Base-by-base conservation (phyloP, 2,888 invertebrate species). In the Ophioninae sp. region DNA sequence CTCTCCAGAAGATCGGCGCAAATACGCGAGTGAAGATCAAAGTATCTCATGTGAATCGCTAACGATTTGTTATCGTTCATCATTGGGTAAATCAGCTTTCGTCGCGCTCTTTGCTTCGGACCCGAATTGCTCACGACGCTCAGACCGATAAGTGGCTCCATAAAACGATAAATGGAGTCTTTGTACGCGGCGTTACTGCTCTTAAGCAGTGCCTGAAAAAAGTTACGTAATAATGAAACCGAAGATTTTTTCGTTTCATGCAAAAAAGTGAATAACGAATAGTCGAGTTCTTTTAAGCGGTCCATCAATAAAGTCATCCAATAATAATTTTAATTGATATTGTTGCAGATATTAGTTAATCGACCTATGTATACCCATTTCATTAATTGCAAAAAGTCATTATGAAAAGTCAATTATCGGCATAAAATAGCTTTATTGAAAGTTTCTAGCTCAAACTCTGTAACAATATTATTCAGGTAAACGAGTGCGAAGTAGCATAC, bases 121-220 rank as follows among this genome's bases (percentile, higher is more conserved):
- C 88, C 88, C 51, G 88, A 88, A 79, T 85, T 87, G 10, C 83
- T 85, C 2, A 87, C 84, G 9, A 88, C 85, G 10, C 88, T 87
- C 51, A 84, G 74, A 2, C 88, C 88, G 30, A 88, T 30, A n/a
- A 87, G 86, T n/a, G 88, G 85, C 64, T 87, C 85, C 86, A 88
- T 83, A 5, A 88, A 63, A 59, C 85, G 82, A 76, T 88, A 88
- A 8, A 86, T n/a, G 20, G 82, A 7, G 67, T 83, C 87, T 76
- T 88, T 88, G 85, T 85, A 85, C 63, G 85, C 67, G 9, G 88
- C 88, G 78, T 87, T 87, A 8, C 81, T 75, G 74, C 86, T 86
- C 8, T 79, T 80, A 10, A 88, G 76, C 73, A 88, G 86, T 0
- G 87, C 68, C 88, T 88, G 9, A 20, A 37, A 13, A 61, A 13